Base-by-base conservation (phyloP, 2,113 vertebrate species). In the Buteo buteo region DNA sequence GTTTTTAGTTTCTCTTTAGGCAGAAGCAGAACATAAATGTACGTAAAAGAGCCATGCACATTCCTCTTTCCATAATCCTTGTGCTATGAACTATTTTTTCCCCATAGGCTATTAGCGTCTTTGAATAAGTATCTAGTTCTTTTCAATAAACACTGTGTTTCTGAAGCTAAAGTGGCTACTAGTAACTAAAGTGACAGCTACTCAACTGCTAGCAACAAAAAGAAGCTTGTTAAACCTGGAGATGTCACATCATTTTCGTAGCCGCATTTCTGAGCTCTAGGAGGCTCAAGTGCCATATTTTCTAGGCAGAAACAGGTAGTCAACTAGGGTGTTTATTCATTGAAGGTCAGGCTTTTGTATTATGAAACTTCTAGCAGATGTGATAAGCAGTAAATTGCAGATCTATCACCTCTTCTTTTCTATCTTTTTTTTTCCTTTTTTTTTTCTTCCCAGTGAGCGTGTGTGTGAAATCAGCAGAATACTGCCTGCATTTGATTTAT, bases 401-500 rank as follows among this genome's bases (percentile, higher is more conserved):
- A 98, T 99, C 98, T 98, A 98, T 98, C 98, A 98, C 96, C 96
- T 98, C 95, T 85, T 87, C 92, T 95, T 96, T 74, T 82, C 34
- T 74, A 15, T 62, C 17, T 77, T 44, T 73, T 29, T 70, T 71
- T 26, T 16, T 14, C 66, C 42, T 59, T 78, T 79, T 79, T 79
- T 57, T 57, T 28, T 19, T 31, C 13, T 34, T 42, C 72, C 82
- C 81, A 90, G 94, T 95, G 91, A 96, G 82, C 40, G 64, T 95
- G 84, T 98, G 98, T 98, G 98, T 98, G 98, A 99, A 99, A 99
- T 98, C 98, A 98, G 98, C 88, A 96, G 98, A 98, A 98, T 96
- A 97, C 98, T 98, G 98, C 98, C 98, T 98, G 94, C 55, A 21
- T 93, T 97, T 99, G 99, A 99, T 99, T 99, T 99, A 99, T 99